These are phyloP conservation scores for Eueremaeus valkanovi DNA, from an alignment of 2,888 invertebrate genomes.

Conservation along the genomic window DNA sequence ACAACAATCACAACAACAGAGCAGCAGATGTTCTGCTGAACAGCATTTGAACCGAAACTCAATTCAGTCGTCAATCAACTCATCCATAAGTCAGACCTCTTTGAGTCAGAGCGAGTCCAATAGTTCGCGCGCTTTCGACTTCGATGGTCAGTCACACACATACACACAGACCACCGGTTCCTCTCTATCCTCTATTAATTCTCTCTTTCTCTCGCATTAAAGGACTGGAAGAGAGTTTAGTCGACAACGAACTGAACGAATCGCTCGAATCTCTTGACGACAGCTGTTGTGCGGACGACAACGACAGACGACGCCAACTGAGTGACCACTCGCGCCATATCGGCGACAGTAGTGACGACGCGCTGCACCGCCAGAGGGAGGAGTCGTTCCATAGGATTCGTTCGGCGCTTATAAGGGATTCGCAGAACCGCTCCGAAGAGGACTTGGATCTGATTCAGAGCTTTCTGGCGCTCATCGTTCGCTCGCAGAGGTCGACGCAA, in stretches of 20 bases:
- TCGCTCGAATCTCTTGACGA: slow-evolving; percentile 3
- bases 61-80: not conserved
- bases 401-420: slow-evolving; percentile 36
- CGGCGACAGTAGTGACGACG: not conserved
- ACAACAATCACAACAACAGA: too few species aligned
- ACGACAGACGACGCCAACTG: not conserved
- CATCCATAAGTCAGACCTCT: not conserved
- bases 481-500: not conserved
- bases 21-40: too few species aligned
- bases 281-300: not conserved
- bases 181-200: not conserved
- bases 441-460: slow-evolving; percentile 35
- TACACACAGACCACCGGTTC: too few species aligned
- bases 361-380: too few species aligned
- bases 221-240: slow-evolving; percentile 39
- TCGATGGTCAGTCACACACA: not conserved
- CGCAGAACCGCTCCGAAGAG: slow-evolving; percentile 26
- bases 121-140: slow-evolving; percentile 8
- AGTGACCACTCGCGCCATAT: not conserved
- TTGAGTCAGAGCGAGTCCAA: not conserved
- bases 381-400: slow-evolving; percentile 3
- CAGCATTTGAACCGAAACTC: too few species aligned
- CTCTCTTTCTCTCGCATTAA: not conserved
- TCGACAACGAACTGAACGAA: slow-evolving; percentile 37
- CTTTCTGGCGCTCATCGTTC: slow-evolving; percentile 7